phyloP scores from a whole-genome alignment of 2,113 vertebrate genomes.

The Capreolus pygargus region DNA sequence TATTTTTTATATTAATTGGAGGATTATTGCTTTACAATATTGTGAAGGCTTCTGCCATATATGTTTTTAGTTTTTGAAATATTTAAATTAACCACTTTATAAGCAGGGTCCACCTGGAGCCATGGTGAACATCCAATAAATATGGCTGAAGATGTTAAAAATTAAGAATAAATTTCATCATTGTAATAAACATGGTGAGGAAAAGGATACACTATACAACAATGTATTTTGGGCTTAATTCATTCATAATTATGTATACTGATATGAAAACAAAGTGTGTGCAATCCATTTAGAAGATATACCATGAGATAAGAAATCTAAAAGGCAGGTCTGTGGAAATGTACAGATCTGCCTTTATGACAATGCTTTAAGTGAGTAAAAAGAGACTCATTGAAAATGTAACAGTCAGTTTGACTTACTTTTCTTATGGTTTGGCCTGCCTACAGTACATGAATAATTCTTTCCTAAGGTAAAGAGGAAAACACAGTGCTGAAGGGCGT shows the following conservation, averaged over 20 bases:
- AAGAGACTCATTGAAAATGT: neutral
- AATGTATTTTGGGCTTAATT: neutral
- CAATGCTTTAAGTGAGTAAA: neutral
- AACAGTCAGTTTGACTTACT: neutral
- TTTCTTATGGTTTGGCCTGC: neutral
- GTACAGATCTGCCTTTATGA: neutral
- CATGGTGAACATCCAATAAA: neutral
- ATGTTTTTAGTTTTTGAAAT: neutral
- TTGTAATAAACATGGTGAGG: neutral
- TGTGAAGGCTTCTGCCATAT: neutral
- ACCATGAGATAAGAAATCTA: neutral
- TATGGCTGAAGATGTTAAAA: neutral
- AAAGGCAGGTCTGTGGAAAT: neutral
- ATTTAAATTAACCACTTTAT: neutral
- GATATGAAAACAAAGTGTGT: neutral
- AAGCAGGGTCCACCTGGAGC: neutral
- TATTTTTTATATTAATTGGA: neutral
- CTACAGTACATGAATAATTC: constrained; percentile 4
- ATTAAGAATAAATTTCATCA: neutral
- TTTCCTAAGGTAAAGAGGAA: constrained; percentile 4
- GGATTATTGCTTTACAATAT: neutral
- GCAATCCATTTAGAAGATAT: neutral
- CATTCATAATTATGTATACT: neutral
- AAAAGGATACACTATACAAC: neutral
- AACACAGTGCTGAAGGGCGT: neutral